phyloP scores from a whole-genome alignment of 2,113 vertebrate genomes.

The Leiothrix lutea region DNA sequence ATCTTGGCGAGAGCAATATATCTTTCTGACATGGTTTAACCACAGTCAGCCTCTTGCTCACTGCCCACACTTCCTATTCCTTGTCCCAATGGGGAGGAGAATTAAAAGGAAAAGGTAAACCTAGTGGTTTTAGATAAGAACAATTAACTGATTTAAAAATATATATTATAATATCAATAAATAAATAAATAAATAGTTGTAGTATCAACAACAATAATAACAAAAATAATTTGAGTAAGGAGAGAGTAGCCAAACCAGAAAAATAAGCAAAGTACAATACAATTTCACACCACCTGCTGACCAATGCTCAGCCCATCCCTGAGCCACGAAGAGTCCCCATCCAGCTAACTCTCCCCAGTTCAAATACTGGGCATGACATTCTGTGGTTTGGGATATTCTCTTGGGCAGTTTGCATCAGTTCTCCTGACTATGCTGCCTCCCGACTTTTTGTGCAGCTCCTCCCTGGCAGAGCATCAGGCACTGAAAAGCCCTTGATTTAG shows the following conservation, averaged over 20 bases:
- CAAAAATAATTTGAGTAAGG: neutral
- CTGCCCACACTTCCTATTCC: neutral
- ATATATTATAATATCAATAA: no score
- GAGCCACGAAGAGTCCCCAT: no score
- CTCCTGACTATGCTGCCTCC: neutral
- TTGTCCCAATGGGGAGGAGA: neutral
- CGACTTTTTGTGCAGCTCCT: neutral
- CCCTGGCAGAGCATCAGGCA: neutral
- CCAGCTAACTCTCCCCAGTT: neutral
- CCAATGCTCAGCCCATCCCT: rapidly evolving
- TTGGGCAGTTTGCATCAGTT: neutral
- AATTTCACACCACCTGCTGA: neutral
- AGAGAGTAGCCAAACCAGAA: neutral
- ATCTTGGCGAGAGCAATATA: neutral
- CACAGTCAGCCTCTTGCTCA: neutral
- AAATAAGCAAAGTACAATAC: neutral
- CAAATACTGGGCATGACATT: no score
- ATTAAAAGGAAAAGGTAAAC: neutral
- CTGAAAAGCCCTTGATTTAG: neutral
- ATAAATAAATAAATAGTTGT: no score
- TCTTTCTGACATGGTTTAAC: neutral
- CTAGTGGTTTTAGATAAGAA: neutral
- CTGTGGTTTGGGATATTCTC: neutral
- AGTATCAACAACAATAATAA: no score
- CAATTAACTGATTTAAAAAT: neutral